Evolutionary conservation across 2,113 vertebrate genomes (phyloP).

Genomic region (Hippocampus abdominalis): DNA sequence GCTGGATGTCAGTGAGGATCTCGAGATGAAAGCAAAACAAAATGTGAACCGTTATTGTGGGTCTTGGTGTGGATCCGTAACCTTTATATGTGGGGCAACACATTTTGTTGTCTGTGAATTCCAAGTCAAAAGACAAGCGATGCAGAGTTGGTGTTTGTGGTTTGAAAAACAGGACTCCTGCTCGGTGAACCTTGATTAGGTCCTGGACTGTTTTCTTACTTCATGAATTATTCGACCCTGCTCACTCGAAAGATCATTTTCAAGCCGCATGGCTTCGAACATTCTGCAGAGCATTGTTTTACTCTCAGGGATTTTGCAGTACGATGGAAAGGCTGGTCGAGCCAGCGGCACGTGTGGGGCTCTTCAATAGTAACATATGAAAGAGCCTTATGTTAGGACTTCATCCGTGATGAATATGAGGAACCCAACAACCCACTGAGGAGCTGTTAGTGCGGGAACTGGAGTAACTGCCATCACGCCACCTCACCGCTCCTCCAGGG

Average conservation of each 20-base stretch:
- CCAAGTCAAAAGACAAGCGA: slow-evolving; percentile 17
- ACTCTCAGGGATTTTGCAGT: slow-evolving; percentile 26
- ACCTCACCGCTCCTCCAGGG: slow-evolving; percentile 26
- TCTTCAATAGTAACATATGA: slow-evolving; percentile 11
- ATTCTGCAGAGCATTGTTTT: slow-evolving; percentile 17
- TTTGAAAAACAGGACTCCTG: slow-evolving; percentile 49
- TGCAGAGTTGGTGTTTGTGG: slow-evolving; percentile 35
- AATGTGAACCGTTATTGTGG: neutral
- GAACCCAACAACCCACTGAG: slow-evolving; percentile 23
- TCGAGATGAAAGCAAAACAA: neutral
- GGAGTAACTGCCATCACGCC: slow-evolving; percentile 9
- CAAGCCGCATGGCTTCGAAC: slow-evolving; percentile 27
- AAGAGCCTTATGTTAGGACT: slow-evolving; percentile 37
- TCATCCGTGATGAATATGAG: slow-evolving; percentile 38
- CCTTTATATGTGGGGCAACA: slow-evolving; percentile 12
- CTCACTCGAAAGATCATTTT: slow-evolving; percentile 27
- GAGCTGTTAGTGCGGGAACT: slow-evolving; percentile 21
- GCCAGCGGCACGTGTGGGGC: slow-evolving; percentile 26
- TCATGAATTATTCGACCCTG: slow-evolving; percentile 43
- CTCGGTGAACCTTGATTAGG: slow-evolving; percentile 51
- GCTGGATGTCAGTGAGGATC: slow-evolving; percentile 7
- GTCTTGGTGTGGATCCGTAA: slow-evolving; percentile 1
- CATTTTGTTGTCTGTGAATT: slow-evolving; percentile 18
- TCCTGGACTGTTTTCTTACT: slow-evolving; percentile 43
- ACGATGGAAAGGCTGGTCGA: slow-evolving; percentile 41